phyloP scores from a whole-genome alignment of 2,888 invertebrate species.

The Patella depressa region DNA sequence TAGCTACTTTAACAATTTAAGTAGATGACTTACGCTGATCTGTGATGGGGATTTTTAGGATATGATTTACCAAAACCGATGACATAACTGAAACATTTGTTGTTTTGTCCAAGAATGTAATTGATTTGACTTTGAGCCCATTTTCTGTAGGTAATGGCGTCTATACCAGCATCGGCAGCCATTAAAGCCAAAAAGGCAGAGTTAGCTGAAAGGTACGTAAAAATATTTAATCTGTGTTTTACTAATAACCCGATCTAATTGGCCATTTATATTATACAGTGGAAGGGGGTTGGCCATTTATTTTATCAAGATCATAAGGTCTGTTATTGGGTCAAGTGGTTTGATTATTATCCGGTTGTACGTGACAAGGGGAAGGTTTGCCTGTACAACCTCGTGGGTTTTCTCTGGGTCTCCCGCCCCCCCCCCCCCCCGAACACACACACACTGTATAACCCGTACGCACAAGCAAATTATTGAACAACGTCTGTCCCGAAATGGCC shows the following conservation, averaged over 20 bases:
- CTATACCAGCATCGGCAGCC: conserved; percentile 53
- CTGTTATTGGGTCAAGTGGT: no score
- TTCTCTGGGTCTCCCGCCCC: no score
- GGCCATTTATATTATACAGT: no score
- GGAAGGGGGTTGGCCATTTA: no score
- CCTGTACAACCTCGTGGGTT: no score
- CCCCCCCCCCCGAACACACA: no score
- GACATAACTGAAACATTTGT: conserved; percentile 46
- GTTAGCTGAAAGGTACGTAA: conserved; percentile 43
- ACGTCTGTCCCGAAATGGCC: no score
- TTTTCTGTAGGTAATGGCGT: conserved; percentile 39
- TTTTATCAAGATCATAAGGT: no score
- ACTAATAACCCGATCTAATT: not conserved
- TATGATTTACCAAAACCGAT: conserved; percentile 52
- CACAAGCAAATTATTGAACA: no score
- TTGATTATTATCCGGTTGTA: no score
- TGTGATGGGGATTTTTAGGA: conserved; percentile 53
- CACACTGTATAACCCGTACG: no score
- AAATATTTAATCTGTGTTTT: not conserved
- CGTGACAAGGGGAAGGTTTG: no score
- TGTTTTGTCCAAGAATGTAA: conserved; percentile 55
- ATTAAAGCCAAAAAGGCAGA: conserved; percentile 54
- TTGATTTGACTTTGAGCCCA: conserved; percentile 58
- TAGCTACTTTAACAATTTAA: not conserved
- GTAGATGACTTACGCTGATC: conserved; percentile 42